Conservation (phyloP, 1,140 invertebrate genomes). For the Cydia fagiglandana region DNA sequence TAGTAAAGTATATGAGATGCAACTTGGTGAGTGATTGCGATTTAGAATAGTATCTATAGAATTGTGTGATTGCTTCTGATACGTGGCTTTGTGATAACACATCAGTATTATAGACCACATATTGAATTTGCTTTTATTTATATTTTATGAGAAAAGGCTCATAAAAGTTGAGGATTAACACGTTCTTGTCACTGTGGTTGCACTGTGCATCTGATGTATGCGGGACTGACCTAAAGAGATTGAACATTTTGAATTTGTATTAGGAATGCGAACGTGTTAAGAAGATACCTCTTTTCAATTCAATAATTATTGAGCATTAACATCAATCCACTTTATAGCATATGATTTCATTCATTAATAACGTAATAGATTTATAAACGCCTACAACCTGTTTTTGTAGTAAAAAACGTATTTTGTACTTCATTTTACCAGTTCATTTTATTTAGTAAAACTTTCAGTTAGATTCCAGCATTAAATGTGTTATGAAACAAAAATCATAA, state of each 20-base stretch:
- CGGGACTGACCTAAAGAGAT: not conserved
- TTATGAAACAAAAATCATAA: slow-evolving; percentile 12
- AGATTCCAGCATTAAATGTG: not conserved
- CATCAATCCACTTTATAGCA: not conserved
- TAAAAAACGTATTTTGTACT: not conserved
- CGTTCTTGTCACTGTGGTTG: not conserved
- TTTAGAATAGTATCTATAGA: slow-evolving; percentile 7
- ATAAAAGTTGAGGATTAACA: not conserved
- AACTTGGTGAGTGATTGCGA: not conserved
- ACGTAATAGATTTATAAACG: not conserved
- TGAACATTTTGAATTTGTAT: not conserved
- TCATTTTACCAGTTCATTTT: not conserved
- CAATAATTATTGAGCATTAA: no score
- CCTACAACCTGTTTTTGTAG: not conserved
- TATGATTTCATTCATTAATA: not conserved
- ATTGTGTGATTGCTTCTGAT: slow-evolving; percentile 18
- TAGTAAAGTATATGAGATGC: not conserved
- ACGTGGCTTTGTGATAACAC: slow-evolving; percentile 33
- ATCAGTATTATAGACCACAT: slow-evolving; percentile 67
- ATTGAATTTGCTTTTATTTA: slow-evolving; percentile 32
- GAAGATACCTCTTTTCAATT: not conserved
- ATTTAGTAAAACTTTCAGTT: not conserved
- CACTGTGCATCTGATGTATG: not conserved
- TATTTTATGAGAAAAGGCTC: not conserved
- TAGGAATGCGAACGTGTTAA: not conserved